These are phyloP conservation scores for Pangasius sanitwongsei DNA, from an alignment of 2,797 vertebrate genomes.

Conservation along the genomic window DNA sequence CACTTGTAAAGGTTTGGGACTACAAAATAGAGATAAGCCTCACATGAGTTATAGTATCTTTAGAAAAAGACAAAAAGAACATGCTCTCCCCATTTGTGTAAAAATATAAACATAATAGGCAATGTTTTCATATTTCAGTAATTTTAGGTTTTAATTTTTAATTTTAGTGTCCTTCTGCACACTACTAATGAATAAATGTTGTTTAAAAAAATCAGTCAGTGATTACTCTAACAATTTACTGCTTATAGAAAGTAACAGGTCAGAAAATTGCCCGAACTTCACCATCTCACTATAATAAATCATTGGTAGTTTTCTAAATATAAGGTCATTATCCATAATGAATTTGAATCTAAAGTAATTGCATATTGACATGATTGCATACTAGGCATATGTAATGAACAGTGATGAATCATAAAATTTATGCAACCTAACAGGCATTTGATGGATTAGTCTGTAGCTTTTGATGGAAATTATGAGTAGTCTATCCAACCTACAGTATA, in stretches of 20 bases:
- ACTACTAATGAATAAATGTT: not conserved
- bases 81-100: not conserved
- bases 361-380: slow-evolving; percentile 29
- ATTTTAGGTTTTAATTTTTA: not conserved
- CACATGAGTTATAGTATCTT: not conserved
- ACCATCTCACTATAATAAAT: slow-evolving; percentile 2
- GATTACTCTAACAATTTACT: not conserved
- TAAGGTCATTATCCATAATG: slow-evolving; percentile 21
- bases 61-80: not conserved
- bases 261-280: not conserved
- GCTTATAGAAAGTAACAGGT: not conserved
- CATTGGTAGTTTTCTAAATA: slow-evolving; percentile 7
- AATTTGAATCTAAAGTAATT: slow-evolving; percentile 20
- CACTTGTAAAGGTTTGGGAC: not conserved
- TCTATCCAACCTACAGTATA: not conserved
- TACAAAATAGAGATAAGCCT: not conserved
- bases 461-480: not conserved
- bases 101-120: not conserved
- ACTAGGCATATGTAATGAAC: slow-evolving; percentile 21
- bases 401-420: slow-evolving; percentile 28
- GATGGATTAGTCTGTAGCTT: slow-evolving; percentile 9
- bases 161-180: not conserved
- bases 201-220: not conserved
- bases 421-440: slow-evolving; percentile 11
- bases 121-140: not conserved